Conservation (phyloP, 2,797 vertebrate species). For the Acropternis orthonyx region DNA sequence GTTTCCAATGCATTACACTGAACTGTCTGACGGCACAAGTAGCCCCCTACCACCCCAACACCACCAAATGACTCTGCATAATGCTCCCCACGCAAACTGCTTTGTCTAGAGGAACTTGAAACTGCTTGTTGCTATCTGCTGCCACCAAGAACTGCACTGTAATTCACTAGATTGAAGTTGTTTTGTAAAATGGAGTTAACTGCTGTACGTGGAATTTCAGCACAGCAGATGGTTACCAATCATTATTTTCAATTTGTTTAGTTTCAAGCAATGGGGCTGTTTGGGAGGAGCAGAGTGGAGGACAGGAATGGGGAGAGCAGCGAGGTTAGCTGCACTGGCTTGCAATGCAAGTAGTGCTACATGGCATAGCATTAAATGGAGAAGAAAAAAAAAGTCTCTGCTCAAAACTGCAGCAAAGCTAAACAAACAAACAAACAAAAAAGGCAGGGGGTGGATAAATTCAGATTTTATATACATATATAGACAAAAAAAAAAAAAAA, state of each 20-base stretch:
- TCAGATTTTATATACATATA: background rate
- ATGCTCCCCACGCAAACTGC: slow-evolving; percentile 1
- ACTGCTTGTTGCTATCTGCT: slow-evolving; percentile 74
- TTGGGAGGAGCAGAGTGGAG: slow-evolving; percentile 48
- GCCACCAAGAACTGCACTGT: slow-evolving; percentile 64
- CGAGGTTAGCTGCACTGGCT: background rate
- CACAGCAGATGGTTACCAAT: slow-evolving; percentile 79
- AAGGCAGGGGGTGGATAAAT: background rate
- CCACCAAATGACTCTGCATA: slow-evolving; percentile 30
- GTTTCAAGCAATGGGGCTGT: slow-evolving; percentile 65
- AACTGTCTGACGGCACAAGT: background rate
- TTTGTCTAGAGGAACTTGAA: slow-evolving; percentile 70
- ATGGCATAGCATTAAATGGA: background rate
- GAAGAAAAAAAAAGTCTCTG: background rate
- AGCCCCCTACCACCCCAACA: background rate
- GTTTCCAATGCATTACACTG: slow-evolving; percentile 16
- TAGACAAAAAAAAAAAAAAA: background rate
- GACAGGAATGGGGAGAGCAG: slow-evolving; percentile 39
- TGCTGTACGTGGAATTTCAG: slow-evolving; percentile 78
- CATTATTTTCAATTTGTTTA: slow-evolving; percentile 80
- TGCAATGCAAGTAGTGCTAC: slow-evolving; percentile 28
- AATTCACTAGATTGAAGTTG: slow-evolving; percentile 78
- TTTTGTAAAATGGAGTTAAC: slow-evolving; percentile 81
- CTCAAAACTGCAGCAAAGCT: background rate
- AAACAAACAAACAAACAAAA: background rate